These are phyloP conservation scores for Dynastes hyllus DNA, from an alignment of 2,888 invertebrate genomes.

Conservation along the genomic window DNA sequence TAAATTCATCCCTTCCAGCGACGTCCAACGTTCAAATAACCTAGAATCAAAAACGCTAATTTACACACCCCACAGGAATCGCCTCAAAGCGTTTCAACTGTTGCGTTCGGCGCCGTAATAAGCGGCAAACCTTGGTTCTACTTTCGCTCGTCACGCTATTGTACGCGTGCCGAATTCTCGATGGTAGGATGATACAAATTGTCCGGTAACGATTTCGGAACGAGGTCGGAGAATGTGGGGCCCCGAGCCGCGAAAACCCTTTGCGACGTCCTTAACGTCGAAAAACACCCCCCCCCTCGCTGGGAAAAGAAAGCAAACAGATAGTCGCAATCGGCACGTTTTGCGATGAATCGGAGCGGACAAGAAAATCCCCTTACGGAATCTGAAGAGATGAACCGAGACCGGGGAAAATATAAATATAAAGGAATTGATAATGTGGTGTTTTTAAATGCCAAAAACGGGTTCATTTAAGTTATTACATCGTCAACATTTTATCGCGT, in stretches of 20 bases:
- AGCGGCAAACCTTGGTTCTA: background rate
- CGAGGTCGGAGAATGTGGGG: constrained; percentile 3
- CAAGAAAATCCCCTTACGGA: constrained; percentile 16
- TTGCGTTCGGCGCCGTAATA: background rate
- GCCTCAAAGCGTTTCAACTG: background rate
- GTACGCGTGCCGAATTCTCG: background rate
- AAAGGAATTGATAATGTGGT: background rate
- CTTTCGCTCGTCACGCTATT: background rate
- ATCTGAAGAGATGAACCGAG: background rate
- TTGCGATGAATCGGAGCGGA: constrained; percentile 2
- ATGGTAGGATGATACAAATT: background rate
- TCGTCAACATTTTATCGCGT: background rate
- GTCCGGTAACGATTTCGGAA: constrained; percentile 3
- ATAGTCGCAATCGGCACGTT: constrained; percentile 7
- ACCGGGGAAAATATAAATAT: constrained; percentile 15
- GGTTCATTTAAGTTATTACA: background rate
- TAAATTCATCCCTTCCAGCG: too few relatives aligned
- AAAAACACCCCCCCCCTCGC: too few relatives aligned
- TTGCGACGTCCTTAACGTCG: constrained; percentile 7
- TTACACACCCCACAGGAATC: background rate
- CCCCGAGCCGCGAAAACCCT: too few relatives aligned
- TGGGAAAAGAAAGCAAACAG: background rate
- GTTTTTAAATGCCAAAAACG: background rate
- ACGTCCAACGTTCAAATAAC: too few relatives aligned
- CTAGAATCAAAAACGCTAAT: too few relatives aligned